A percentile compares a stretch with the other conserved stretches of the same genome.
Evolutionary conservation across 2,113 vertebrate species (phyloP).

Genomic region (Salvelinus namaycush): DNA sequence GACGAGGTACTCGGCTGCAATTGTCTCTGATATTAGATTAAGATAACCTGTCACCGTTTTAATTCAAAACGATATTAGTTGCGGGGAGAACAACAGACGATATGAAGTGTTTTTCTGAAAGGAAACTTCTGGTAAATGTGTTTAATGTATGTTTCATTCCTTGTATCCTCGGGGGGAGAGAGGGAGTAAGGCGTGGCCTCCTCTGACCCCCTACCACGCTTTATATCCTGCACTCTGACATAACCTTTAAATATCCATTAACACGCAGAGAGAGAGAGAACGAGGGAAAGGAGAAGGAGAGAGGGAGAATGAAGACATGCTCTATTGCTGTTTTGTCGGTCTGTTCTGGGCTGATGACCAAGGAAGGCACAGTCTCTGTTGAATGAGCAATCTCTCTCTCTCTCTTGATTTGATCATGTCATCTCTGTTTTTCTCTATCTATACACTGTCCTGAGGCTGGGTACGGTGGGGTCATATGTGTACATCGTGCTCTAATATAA

Average conservation of each 20-base stretch:
- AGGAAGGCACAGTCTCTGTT: conserved; percentile 1
- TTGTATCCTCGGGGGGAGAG: conserved; percentile 42
- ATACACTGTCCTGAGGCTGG: neutral
- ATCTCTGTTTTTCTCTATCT: neutral
- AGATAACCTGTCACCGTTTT: conserved; percentile 80
- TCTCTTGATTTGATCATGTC: neutral
- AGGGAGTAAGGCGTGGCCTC: conserved; percentile 49
- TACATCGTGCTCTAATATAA: no score
- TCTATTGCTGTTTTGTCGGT: conserved; percentile 29
- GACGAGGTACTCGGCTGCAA: conserved; percentile 61
- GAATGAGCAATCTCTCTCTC: conserved; percentile 2
- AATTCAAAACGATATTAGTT: conserved; percentile 77
- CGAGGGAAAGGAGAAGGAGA: conserved; percentile 33
- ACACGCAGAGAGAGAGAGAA: conserved; percentile 57
- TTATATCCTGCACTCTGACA: conserved; percentile 62
- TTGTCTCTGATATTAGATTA: conserved; percentile 83
- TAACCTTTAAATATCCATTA: conserved; percentile 72
- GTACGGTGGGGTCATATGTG: neutral
- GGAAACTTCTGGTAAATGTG: conserved; percentile 37
- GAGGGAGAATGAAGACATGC: neutral
- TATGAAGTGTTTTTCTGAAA: conserved; percentile 41
- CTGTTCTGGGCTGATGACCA: conserved; percentile 35
- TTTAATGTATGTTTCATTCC: conserved; percentile 60
- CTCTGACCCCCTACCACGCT: conserved; percentile 47
- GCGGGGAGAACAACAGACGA: conserved; percentile 28